A percentile compares a stretch with the other conserved stretches of the same genome.
These are phyloP conservation scores for Margarornis squamiger DNA, from an alignment of 2,797 vertebrate genomes.

Conservation along the genomic window DNA sequence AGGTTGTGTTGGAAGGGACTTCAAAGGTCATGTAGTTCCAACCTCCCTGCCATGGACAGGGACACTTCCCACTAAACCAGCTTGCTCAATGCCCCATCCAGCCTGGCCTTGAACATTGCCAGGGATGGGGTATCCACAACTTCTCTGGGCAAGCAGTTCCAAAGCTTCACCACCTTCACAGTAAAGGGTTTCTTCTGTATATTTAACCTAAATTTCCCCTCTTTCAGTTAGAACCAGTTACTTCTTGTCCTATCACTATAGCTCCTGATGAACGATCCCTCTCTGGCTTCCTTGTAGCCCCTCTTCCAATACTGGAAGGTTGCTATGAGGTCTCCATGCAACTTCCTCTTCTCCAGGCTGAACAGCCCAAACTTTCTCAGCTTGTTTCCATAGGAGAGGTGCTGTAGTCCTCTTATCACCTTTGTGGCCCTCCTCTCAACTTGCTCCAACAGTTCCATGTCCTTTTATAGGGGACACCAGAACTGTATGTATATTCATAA, in stretches of 20 bases:
- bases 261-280: neutral
- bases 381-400: neutral
- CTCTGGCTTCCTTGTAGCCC: neutral
- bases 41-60: fast-evolving
- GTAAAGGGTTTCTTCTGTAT: neutral
- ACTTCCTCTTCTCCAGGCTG: neutral
- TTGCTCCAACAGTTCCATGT: neutral
- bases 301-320: neutral
- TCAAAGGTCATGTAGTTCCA: neutral
- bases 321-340: neutral
- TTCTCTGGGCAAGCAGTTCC: neutral
- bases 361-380: neutral
- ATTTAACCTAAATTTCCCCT: neutral
- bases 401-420: neutral
- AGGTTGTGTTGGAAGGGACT: neutral
- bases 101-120: neutral
- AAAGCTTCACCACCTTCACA: neutral
- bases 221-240: neutral
- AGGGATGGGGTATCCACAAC: neutral
- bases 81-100: neutral
- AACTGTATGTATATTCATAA: neutral
- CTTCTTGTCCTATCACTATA: neutral
- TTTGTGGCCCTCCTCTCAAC: neutral
- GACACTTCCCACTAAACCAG: neutral
- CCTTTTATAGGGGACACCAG: neutral